Evolutionary conservation across 2,113 vertebrate species (phyloP), one percentile per base, ranked within the genome.

Genomic region (Hippoglossus stenolepis): DNA sequence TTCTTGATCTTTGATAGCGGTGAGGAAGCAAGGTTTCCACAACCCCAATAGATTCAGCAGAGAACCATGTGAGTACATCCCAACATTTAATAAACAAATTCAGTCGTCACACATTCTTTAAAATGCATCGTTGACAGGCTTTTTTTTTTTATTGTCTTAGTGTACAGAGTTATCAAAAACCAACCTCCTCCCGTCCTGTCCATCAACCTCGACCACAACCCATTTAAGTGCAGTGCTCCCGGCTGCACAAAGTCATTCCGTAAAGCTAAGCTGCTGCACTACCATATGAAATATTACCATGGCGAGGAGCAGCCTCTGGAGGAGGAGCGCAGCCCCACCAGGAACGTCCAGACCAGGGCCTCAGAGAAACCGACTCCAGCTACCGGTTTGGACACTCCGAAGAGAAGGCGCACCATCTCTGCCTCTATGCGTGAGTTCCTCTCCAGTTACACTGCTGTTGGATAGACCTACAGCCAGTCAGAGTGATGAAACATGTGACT

Each of bases 281-380:
- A 98, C 94, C 97, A 99, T 75, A 97, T 98, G 96, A 99, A 99
- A 87, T 99, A 98, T 90, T 99, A 98, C 89, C 97, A 99, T 40
- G 97, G 97, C 5, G 95, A 97, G 85, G 97, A 97, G 65, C 96
- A 95, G 77, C 93, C 92, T 45, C 86, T 87, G 62, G 96, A 96
- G 81, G 93, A 91, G 43, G 96, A 96, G 23, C 93, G 93, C 73
- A 95, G 86, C 79, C 92, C 95, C 86, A 87, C 93, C 91, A 94
- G 95, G 81, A 95, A 92, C 68, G 94, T 97, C 77, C 96, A 96
- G 79, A 97, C 96, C 47, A 93, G 96, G 84, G 94, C 94, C 78
- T 95, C 95, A 65, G 96, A 97, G 75, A 97, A 96, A 84, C 93
- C 91, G 28, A 80, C 91, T 28, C 11, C 85, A 9, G 23, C 72